A percentile compares a stretch with the other conserved stretches of the same genome.
Evolutionary conservation across 2,888 invertebrate species (phyloP).

Genomic region (Notodromas monacha): DNA sequence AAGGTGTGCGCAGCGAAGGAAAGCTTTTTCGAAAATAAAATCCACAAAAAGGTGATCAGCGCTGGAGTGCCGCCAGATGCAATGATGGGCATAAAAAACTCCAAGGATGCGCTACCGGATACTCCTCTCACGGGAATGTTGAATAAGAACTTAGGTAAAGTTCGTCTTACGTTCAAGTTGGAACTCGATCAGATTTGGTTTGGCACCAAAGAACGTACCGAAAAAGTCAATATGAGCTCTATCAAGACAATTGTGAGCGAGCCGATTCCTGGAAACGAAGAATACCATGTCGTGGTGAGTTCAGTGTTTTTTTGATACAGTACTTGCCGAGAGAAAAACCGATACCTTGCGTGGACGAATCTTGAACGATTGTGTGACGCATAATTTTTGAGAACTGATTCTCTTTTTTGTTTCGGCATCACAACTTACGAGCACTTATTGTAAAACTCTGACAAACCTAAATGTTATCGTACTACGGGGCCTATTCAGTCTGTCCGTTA

Average conservation of each 20-base stretch:
- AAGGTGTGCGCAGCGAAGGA: too few species aligned
- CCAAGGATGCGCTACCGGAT: constrained; percentile 24
- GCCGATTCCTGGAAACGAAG: constrained; percentile 53
- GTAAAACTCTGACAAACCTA: too few species aligned
- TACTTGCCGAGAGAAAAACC: too few species aligned
- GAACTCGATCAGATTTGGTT: constrained; percentile 38
- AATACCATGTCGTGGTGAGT: constrained; percentile 61
- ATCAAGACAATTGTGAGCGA: constrained; percentile 47
- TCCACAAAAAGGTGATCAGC: constrained; percentile 53
- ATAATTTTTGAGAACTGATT: too few species aligned
- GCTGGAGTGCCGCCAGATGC: constrained; percentile 65
- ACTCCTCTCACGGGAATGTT: constrained; percentile 58
- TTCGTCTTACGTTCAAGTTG: constrained; percentile 60
- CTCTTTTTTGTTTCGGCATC: too few species aligned
- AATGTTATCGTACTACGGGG: too few species aligned
- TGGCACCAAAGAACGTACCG: constrained; percentile 65
- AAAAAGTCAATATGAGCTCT: constrained; percentile 59
- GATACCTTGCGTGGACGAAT: too few species aligned
- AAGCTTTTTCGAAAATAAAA: constrained; percentile 35
- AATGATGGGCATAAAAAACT: constrained; percentile 39
- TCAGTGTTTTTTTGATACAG: constrained; percentile 5
- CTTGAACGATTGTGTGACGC: too few species aligned
- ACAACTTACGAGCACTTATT: too few species aligned
- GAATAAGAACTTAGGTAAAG: constrained; percentile 59
- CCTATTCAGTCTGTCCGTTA: too few species aligned